Evolutionary conservation across 2,888 invertebrate species (phyloP), one percentile per base, ranked within the genome.

Genomic region (Branchipolynoe longqiensis): DNA sequence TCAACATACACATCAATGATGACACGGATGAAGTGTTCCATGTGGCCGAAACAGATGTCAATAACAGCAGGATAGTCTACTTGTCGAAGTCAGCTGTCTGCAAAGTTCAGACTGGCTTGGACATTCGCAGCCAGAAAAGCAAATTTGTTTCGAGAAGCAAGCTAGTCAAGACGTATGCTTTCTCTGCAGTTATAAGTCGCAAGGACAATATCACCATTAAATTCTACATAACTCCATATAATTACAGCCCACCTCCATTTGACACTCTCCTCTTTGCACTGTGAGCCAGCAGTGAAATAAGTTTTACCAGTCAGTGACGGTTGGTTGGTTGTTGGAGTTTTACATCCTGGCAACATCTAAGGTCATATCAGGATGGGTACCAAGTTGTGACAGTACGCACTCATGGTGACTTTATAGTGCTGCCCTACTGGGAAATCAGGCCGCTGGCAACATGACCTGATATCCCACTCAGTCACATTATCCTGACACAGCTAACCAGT

Each of bases 61-160:
- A 48, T 18, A 36, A 31, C 14, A 25, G 31, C 31, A 62, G 6
- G 14, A 28, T 62, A n/a, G 31, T 33, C 8, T 25, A 69, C 38
- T 38, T 69, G 38, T 0, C 36, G 1, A 12, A 69, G 22, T n/a
- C 69, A 22, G 33, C 38, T 3, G 22, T 4, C 36, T 69, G 69
- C 22, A 38, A 69, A 33, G 18, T 22, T 3, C 18, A 38, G 36
- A 36, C 18, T 18, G 69, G 36, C 36, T 36, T 69, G 18, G 36
- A 69, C 38, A 69, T 69, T 38, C 69, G 69, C 38, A 38, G 38
- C 12, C 12, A 69, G 69, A 69, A 69, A 69, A 33, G 18, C 18
- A 33, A 25, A 1, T 14, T 22, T 38, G 69, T n/a, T 25, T 62
- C 31, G 28, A 62, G 62, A 62, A 31, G 38, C 38, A 69, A 22